Percentiles rank a stretch among this genome's conserved stretches.
Evolutionary conservation across 2,113 vertebrate genomes (phyloP).

Genomic region (Pontoporia blainvillei): DNA sequence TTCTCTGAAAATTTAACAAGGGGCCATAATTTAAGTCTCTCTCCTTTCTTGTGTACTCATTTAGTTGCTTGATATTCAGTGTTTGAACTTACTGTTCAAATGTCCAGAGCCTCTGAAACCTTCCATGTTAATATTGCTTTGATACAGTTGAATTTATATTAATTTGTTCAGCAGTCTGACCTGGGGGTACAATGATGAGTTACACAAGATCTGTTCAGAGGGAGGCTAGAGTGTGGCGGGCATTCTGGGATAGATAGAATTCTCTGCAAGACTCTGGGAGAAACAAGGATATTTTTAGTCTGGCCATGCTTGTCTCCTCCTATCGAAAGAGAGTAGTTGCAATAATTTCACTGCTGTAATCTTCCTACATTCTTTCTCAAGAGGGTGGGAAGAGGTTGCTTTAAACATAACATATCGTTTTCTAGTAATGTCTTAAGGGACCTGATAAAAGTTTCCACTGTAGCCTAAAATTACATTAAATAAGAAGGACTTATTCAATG

Average conservation of each 20-base stretch:
- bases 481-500: background rate
- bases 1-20: background rate
- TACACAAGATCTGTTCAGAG: background rate
- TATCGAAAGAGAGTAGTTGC: background rate
- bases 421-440: background rate
- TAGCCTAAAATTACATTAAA: background rate
- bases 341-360: background rate
- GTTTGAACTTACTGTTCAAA: background rate
- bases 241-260: background rate
- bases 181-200: accelerated
- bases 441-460: background rate
- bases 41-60: background rate
- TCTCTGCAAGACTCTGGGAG: background rate
- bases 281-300: background rate
- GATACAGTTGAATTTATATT: background rate
- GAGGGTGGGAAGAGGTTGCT: background rate
- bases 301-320: too few species aligned
- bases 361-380: background rate
- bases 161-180: background rate
- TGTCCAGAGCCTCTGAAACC: background rate
- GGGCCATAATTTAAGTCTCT: background rate
- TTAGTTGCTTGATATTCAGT: background rate
- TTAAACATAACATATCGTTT: slow-evolving; percentile 1
- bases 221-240: background rate
- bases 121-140: background rate